Conservation (phyloP, 2,797 vertebrate genomes). For the Rhadinocentrus ornatus region DNA sequence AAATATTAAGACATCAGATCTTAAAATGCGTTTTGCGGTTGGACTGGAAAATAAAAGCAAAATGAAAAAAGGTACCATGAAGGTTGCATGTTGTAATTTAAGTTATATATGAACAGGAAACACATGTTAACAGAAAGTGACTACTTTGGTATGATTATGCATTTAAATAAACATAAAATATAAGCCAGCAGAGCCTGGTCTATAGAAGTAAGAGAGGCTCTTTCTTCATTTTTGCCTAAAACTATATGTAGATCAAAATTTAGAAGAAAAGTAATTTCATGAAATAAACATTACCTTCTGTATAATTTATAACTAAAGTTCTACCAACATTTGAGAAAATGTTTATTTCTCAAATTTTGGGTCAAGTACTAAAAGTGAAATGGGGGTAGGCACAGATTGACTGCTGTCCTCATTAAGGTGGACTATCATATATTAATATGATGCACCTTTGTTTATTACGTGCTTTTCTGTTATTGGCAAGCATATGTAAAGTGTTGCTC, state of each 20-base stretch:
- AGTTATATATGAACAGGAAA: not conserved
- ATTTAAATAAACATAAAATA: not conserved
- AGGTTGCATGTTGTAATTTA: not conserved
- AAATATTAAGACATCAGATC: too few relatives aligned
- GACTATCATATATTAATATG: not conserved
- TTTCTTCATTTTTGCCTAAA: too few relatives aligned
- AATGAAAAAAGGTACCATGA: not conserved
- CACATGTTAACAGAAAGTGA: not conserved
- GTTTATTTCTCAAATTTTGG: not conserved
- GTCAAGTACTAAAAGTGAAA: not conserved
- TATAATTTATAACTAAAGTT: not conserved
- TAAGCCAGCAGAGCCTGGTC: not conserved
- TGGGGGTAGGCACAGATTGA: not conserved
- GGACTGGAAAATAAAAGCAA: not conserved
- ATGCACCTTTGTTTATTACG: too few relatives aligned
- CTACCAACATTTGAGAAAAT: not conserved
- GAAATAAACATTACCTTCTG: not conserved
- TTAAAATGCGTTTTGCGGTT: conserved; percentile 33
- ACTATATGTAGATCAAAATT: too few relatives aligned
- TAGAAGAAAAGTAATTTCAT: not conserved
- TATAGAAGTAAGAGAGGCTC: not conserved
- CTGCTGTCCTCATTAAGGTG: not conserved
- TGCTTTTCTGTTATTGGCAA: too few relatives aligned
- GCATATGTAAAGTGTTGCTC: too few relatives aligned
- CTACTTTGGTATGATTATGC: too few relatives aligned